A percentile compares a stretch with the other conserved stretches of the same genome.
These are phyloP conservation scores for Lycocerus yunnanus DNA, from an alignment of 2,888 invertebrate genomes.

Conservation along the genomic window DNA sequence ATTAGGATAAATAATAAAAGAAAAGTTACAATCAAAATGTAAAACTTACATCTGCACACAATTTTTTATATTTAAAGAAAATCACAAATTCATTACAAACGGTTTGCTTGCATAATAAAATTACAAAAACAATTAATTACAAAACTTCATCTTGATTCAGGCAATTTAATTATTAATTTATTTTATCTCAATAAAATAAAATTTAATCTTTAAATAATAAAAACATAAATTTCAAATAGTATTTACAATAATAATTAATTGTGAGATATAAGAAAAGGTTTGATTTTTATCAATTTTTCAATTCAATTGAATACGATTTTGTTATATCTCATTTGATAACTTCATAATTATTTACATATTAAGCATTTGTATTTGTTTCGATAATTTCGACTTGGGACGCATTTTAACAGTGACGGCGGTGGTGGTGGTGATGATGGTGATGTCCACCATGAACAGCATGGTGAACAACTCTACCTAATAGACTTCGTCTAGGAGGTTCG, in stretches of 20 bases:
- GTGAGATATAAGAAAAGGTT: background rate
- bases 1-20: background rate
- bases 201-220: background rate
- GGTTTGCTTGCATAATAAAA: background rate
- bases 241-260: background rate
- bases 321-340: background rate
- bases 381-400: background rate
- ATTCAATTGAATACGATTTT: background rate
- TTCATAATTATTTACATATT: background rate
- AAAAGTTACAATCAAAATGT: background rate
- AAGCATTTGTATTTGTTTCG: background rate
- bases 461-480: background rate
- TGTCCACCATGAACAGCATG: background rate
- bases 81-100: background rate
- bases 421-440: background rate
- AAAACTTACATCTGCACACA: background rate
- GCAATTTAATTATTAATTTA: background rate
- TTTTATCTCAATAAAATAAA: background rate
- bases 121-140: background rate
- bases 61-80: background rate
- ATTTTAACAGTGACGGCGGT: background rate
- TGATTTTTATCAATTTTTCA: background rate
- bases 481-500: background rate
- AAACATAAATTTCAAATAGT: background rate
- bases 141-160: background rate